Evolutionary conservation across 2,113 vertebrate genomes (phyloP), one percentile per base, ranked within the genome.

Genomic region (Pampusana beccarii): DNA sequence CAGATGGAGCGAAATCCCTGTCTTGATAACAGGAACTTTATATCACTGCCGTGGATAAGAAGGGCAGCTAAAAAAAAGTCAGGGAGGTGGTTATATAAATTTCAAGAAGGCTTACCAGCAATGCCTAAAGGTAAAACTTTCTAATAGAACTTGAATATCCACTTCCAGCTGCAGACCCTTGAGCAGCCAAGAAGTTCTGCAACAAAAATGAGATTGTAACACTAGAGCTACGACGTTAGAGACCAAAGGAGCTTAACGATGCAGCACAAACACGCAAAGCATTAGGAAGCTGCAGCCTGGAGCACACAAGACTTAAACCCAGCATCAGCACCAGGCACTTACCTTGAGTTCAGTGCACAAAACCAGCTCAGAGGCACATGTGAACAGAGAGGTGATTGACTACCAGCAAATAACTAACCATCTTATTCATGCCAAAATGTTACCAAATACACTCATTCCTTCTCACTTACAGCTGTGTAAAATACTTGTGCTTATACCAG

Each of bases 1-100:
- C 95, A 96, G 96, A 96, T 96, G 93, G 96, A 97, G 88, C 65
- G 70, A 97, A 97, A 97, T 97, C 96, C 96, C 96, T 91, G 92
- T 96, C 96, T 86, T 92, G 93, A 91, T 94, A 96, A 95, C 95
- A 95, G 94, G 95, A 96, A 96, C 96, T 96, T 95, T 93, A 77
- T 95, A 96, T 71, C 93, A 51, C 83, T 89, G 96, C 96, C 92
- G 92, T 20, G 50, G 95, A 95, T 93, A 96, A 96, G 92, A 97
- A 96, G 96, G 96, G 92, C 93, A 93, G 92, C 95, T 96, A 96
- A 96, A 97, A 97, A 97, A 97, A 93, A 95, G 96, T 87, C 88
- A 36, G 29, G 88, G 91, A 84, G 92, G 69, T 74, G 44, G 95
- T 96, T 96, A 96, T 3, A 94, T 95, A 96, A 96, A 92, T 77